Evolutionary conservation across 2,797 vertebrate genomes (phyloP).

Genomic region (Brotogeris chrysoptera): DNA sequence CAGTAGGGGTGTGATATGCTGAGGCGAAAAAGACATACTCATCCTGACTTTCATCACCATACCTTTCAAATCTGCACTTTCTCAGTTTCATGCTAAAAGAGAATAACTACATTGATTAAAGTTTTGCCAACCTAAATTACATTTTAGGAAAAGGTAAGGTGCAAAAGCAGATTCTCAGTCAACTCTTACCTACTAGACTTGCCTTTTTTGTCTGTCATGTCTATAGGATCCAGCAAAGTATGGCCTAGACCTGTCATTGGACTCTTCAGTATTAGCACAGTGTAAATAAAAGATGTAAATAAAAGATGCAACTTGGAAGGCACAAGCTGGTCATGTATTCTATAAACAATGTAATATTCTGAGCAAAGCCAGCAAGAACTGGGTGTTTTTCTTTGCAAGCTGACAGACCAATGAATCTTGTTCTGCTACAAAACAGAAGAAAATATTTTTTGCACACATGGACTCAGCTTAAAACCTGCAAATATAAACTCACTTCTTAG

Average conservation of each 20-base stretch:
- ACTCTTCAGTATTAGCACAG: neutral
- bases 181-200: neutral
- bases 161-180: neutral
- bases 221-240: neutral
- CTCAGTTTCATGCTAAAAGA: neutral
- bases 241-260: neutral
- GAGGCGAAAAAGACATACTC: neutral
- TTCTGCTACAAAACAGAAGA: neutral
- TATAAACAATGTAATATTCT: neutral
- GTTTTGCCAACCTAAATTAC: neutral
- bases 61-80: neutral
- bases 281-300: neutral
- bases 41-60: neutral
- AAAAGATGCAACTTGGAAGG: neutral
- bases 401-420: neutral
- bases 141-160: neutral
- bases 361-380: neutral
- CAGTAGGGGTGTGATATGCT: neutral
- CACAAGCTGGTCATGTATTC: neutral
- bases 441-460: neutral
- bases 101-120: neutral
- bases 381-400: neutral
- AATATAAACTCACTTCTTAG: neutral
- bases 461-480: neutral
- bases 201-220: neutral